A percentile compares a stretch with the other conserved stretches of the same genome.
phyloP scores from a whole-genome alignment of 2,888 invertebrate genomes.

The Meandrusa payeni region DNA sequence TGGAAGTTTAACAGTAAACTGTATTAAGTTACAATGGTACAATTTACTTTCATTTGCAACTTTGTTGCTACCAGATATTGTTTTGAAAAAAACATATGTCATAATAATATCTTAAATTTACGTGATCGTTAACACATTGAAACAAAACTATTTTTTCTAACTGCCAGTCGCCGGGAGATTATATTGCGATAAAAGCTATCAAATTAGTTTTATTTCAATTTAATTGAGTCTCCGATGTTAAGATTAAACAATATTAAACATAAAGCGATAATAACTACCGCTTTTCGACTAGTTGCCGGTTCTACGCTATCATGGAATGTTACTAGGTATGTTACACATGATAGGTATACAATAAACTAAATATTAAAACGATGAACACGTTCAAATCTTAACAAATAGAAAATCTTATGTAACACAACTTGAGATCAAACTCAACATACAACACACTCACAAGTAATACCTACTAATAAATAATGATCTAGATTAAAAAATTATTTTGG shows the following conservation, averaged over 20 bases:
- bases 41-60: constrained; percentile 48
- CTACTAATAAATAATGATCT: constrained; percentile 75
- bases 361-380: constrained; percentile 59
- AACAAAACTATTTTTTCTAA: too few species aligned
- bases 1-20: constrained; percentile 34
- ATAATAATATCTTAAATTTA: too few species aligned
- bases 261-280: constrained; percentile 48
- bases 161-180: too few species aligned
- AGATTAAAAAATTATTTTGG: constrained; percentile 72
- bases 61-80: too few species aligned
- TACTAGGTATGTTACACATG: constrained; percentile 45
- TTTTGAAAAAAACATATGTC: too few species aligned
- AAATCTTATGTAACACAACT: constrained; percentile 51
- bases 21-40: constrained; percentile 36
- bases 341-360: constrained; percentile 53
- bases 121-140: too few species aligned
- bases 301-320: constrained; percentile 67
- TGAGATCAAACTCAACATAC: constrained; percentile 73
- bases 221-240: too few species aligned
- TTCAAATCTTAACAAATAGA: constrained; percentile 47
- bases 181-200: too few species aligned
- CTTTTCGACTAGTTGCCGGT: constrained; percentile 72
- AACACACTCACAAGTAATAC: constrained; percentile 56
- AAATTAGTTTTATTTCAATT: constrained; percentile 32
- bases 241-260: constrained; percentile 42